phyloP scores from a whole-genome alignment of 1,140 invertebrate species.

The Dysdera silvatica region DNA sequence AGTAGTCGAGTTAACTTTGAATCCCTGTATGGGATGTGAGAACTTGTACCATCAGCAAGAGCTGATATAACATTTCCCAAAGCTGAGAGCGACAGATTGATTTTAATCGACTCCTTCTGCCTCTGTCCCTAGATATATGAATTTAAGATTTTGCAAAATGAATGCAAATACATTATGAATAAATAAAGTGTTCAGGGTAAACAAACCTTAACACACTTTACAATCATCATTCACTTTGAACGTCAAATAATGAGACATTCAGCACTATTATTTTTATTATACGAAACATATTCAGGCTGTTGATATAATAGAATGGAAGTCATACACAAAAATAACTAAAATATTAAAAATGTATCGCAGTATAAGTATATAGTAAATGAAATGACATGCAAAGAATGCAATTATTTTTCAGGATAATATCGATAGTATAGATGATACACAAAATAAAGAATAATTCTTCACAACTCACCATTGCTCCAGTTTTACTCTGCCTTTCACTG shows the following conservation, averaged over 20 bases:
- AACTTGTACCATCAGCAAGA: constrained; percentile 71
- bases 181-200: background rate
- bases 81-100: constrained; percentile 87
- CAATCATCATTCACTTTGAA: constrained; percentile 1
- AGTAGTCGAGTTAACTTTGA: constrained; percentile 86
- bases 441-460: too few relatives aligned
- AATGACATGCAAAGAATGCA: too few relatives aligned
- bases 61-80: constrained; percentile 93
- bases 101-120: constrained; percentile 90
- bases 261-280: background rate
- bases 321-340: background rate
- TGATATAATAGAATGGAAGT: background rate
- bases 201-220: background rate
- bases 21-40: constrained; percentile 86
- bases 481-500: constrained; percentile 87
- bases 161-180: background rate
- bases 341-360: too few relatives aligned
- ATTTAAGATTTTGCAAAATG: background rate
- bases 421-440: too few relatives aligned
- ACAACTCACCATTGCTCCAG: constrained; percentile 60
- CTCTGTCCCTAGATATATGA: constrained; percentile 57
- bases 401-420: too few relatives aligned
- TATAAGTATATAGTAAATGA: too few relatives aligned
- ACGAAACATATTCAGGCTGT: background rate
- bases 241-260: background rate